Evolutionary conservation across 1,140 invertebrate species (phyloP).

Genomic region (Dinoponera quadriceps): DNA sequence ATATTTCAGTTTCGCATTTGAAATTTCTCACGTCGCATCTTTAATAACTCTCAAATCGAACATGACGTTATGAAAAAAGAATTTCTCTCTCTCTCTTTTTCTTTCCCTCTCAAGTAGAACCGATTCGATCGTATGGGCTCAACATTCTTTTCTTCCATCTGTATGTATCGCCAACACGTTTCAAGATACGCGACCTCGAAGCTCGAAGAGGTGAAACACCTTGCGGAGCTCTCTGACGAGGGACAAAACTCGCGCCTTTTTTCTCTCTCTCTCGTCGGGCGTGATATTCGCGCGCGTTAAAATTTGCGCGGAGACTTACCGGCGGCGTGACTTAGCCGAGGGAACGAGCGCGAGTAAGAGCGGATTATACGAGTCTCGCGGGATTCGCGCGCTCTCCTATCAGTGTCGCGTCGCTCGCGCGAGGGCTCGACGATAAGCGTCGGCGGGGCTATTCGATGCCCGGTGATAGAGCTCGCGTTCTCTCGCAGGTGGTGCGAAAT

Average conservation of each 20-base stretch:
- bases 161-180: neutral
- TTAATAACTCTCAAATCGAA: too few relatives aligned
- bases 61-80: too few relatives aligned
- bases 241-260: neutral
- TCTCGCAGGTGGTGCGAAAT: neutral
- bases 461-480: constrained; percentile 25
- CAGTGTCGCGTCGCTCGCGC: neutral
- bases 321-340: neutral
- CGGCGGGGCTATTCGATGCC: constrained; percentile 14
- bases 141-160: neutral
- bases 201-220: too few relatives aligned
- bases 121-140: neutral
- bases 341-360: neutral
- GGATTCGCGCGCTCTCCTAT: constrained; percentile 14
- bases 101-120: too few relatives aligned
- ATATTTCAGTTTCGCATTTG: neutral
- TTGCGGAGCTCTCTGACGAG: neutral
- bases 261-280: neutral
- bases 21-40: neutral
- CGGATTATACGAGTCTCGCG: constrained; percentile 17
- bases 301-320: neutral
- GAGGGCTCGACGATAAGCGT: neutral
- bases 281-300: neutral
- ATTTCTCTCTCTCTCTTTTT: too few relatives aligned
- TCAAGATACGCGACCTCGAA: neutral